Evolutionary conservation across 2,797 vertebrate genomes (phyloP).

Genomic region (Siniperca scherzeri): DNA sequence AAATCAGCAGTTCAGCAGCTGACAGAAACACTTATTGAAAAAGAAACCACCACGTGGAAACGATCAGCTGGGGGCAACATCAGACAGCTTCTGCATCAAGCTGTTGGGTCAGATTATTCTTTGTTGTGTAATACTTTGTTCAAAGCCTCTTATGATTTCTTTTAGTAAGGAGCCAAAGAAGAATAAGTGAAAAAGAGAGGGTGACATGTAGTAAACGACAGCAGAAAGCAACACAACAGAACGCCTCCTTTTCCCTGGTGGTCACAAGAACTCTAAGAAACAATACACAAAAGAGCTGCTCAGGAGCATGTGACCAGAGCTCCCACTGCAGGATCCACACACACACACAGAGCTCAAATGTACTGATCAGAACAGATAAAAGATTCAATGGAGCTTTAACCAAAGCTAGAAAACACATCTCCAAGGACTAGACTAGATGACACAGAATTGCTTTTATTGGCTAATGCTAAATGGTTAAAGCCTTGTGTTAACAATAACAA

Average conservation of each 20-base stretch:
- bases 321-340: constrained; percentile 52
- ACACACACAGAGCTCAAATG: constrained; percentile 36
- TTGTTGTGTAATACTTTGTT: constrained; percentile 19
- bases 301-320: constrained; percentile 74
- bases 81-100: constrained; percentile 10
- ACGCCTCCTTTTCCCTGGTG: constrained; percentile 49
- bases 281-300: constrained; percentile 78
- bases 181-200: constrained; percentile 17
- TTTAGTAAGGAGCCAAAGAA: constrained; percentile 18
- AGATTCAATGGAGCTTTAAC: constrained; percentile 36
- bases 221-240: constrained; percentile 34
- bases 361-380: constrained; percentile 61
- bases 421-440: constrained; percentile 19
- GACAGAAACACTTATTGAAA: constrained; percentile 15
- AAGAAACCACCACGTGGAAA: constrained; percentile 6
- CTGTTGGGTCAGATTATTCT: constrained; percentile 24
- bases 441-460: constrained; percentile 33
- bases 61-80: constrained; percentile 36
- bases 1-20: background rate
- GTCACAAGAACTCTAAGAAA: constrained; percentile 71
- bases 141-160: background rate
- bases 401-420: constrained; percentile 41
- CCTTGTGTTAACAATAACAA: constrained; percentile 19
- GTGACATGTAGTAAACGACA: constrained; percentile 1
- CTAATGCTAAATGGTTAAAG: constrained; percentile 21